Conservation (phyloP, 2,113 vertebrate species). For the Lanius ludovicianus region DNA sequence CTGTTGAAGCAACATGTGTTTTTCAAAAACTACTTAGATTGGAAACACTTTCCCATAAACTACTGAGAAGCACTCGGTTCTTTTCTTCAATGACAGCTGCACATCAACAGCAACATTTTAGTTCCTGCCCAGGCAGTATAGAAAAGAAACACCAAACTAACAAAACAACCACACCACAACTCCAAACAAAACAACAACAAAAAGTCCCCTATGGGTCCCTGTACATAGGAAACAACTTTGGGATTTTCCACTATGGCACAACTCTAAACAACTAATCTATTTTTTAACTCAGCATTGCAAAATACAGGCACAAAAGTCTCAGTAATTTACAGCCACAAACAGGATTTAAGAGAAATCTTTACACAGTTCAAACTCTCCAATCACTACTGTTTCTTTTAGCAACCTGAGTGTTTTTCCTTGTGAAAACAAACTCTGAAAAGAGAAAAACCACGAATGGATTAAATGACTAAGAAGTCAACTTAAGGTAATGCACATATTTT, state of each 20-base stretch:
- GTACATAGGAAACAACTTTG: not conserved
- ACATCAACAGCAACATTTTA: not conserved
- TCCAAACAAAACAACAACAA: not conserved
- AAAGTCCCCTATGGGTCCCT: not conserved
- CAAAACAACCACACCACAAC: not conserved
- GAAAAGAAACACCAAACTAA: not conserved
- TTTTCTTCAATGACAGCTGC: not conserved
- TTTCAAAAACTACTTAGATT: not conserved
- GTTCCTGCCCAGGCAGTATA: not conserved
- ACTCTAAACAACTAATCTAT: not conserved
- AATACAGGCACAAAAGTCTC: not conserved
- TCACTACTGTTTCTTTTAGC: not conserved
- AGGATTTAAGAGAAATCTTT: not conserved
- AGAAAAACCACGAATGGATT: not conserved
- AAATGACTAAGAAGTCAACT: conserved; percentile 8
- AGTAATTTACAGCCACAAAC: not conserved
- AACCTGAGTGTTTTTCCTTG: not conserved
- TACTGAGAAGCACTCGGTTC: not conserved
- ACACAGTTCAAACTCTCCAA: not conserved
- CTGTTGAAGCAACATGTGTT: not conserved
- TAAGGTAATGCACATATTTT: conserved; percentile 16
- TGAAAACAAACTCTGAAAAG: not conserved
- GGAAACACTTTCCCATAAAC: not conserved
- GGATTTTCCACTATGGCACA: not conserved
- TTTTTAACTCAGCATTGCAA: not conserved